Evolutionary conservation across 2,888 invertebrate genomes (phyloP), one percentile per base, ranked within the genome.

Genomic region (Proisotoma minuta): DNA sequence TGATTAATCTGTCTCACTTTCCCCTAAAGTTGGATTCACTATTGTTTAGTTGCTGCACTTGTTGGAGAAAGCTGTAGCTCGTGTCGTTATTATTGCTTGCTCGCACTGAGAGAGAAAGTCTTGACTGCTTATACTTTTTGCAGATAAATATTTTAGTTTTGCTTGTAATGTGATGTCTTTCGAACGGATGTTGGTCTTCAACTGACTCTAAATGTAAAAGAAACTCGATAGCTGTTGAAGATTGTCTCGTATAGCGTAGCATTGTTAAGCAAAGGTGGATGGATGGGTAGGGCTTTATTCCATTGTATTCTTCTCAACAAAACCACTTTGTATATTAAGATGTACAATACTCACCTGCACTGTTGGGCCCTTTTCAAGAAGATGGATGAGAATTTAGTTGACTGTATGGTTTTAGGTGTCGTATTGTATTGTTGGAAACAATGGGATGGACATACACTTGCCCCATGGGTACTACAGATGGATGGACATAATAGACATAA

Each of bases 111-210:
- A n/a, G n/a, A n/a, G n/a, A n/a, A n/a, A n/a, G n/a, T n/a, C n/a
- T n/a, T n/a, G n/a, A n/a, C n/a, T n/a, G n/a, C n/a, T n/a, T n/a
- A n/a, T n/a, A n/a, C n/a, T n/a, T n/a, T n/a, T n/a, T n/a, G n/a
- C n/a, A n/a, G n/a, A n/a, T n/a, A n/a, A n/a, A n/a, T n/a, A n/a
- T n/a, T n/a, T n/a, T n/a, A n/a, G n/a, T n/a, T n/a, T n/a, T n/a
- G n/a, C n/a, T n/a, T n/a, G n/a, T 34, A 10, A 34, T 5, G 20
- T 43, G 40, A 39, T 56, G 56, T 56, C 56, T 47, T 56, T 56
- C 56, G 39, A 56, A 56, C 56, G 56, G 56, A 56, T 56, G 56
- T 56, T 56, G 22, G 54, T 54, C 56, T 56, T 56, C 56, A 47
- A 56, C 56, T 56, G 56, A 56, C 24, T 43, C 23, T n/a, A n/a